Conservation (phyloP, 2,888 invertebrate genomes). For the Lacanobia oleracea region DNA sequence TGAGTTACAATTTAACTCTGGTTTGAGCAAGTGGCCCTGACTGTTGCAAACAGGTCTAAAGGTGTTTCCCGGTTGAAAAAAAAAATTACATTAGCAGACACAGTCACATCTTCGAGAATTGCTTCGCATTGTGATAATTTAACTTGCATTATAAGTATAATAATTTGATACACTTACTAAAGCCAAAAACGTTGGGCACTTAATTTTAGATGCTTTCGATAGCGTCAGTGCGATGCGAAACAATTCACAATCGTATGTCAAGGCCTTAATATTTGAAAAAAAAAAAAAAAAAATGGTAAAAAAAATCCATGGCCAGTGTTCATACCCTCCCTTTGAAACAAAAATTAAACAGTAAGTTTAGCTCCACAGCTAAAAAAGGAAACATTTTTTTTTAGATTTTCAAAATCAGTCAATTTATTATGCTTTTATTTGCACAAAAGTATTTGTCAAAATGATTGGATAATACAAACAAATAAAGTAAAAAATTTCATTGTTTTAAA, state of each 20-base stretch:
- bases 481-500: constrained; percentile 11
- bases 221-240: constrained; percentile 27
- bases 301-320: too few species aligned
- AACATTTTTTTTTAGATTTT: constrained; percentile 4
- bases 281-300: too few species aligned
- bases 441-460: constrained; percentile 22
- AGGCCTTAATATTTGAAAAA: not conserved
- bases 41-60: not conserved
- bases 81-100: not conserved
- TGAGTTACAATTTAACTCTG: too few species aligned
- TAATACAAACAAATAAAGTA: not conserved
- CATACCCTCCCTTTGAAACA: not conserved
- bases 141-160: constrained; percentile 12
- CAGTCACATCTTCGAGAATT: constrained; percentile 9
- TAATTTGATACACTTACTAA: constrained; percentile 25
- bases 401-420: constrained; percentile 55
- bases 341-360: constrained; percentile 15
- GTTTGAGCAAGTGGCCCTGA: too few species aligned
- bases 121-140: not conserved
- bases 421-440: constrained; percentile 36
- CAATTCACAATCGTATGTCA: constrained; percentile 3
- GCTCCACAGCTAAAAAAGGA: not conserved
- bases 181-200: constrained; percentile 9
- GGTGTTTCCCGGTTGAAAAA: not conserved
- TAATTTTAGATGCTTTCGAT: constrained; percentile 37